Evolutionary conservation across 2,797 vertebrate genomes (phyloP), one percentile per base, ranked within the genome.

Genomic region (Clarias pachynema): DNA sequence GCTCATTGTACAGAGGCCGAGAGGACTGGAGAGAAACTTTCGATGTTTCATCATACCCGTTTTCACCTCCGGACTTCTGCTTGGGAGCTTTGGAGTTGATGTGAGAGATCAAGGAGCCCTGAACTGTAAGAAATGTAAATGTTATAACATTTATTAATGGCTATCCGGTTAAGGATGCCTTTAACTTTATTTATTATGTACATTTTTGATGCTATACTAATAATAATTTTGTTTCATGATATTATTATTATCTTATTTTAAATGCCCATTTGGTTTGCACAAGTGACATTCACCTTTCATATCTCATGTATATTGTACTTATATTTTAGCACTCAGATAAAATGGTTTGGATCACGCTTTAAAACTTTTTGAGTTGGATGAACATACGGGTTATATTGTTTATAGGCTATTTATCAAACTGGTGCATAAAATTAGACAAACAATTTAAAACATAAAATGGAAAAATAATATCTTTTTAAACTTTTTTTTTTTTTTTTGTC

Each of bases 121-220:
- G 92, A 95, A 96, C 95, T 97, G 95, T 94, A 96, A 96, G 96
- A 96, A 95, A 95, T 97, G 95, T 96, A 96, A 96, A 97, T 97
- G 96, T 96, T 94, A 94, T 94, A 95, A 95, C 95, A 90, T 96
- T 96, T 95, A 95, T 93, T 91, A 90, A 90, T 94, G 94, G 95
- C 95, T 95, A 89, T 94, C 95, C 65, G 59, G 56, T 62, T 79
- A 92, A 82, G 93, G 94, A 95, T 93, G 93, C 93, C 95, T 94
- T 96, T 97, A 96, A 97, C 93, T 97, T 98, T 98, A 97, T 97
- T 97, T 95, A 95, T 95, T 95, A 95, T 96, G 96, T 93, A 96
- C 96, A 95, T 96, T 94, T 84, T 96, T 93, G 95, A 95, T 96
- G 94, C 94, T 95, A 94, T 94, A 93, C 90, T 93, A 92, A 89